Base-by-base conservation (phyloP, 2,113 vertebrate species). In the Colaptes auratus region DNA sequence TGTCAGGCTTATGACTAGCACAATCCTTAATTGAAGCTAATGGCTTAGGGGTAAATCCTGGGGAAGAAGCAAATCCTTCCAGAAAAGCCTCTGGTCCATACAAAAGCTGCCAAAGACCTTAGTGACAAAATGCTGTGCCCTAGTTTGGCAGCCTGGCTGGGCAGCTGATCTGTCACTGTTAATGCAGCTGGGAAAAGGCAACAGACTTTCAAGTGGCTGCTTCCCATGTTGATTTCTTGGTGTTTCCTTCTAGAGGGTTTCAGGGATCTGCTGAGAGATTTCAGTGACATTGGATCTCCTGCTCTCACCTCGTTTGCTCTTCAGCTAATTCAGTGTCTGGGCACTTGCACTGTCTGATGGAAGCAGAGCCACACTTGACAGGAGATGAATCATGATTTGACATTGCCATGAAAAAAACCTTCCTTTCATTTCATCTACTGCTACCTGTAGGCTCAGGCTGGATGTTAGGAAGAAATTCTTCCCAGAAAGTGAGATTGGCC, bases 1-100 rank as follows among this genome's bases (percentile, higher is more conserved):
- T 84, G 50, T 18, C 8, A 14, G 28, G 58, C 33, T 92, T 72
- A 60, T 2, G 6, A 89, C 67, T 46, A 78, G 36, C 44, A 20
- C 35, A 81, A 74, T 56, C 78, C 65, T 81, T 92, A 90, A 95
- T 75, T 95, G 65, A 93, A 93, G 58, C 63, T 82, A 93, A 75
- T 50, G 77, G 70, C 80, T 71, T 71, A 39, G n/a, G 59, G n/a
- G 31, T 53, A 95, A 95, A 86, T 84, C 89, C 81, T 84, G 39
- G 21, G 12, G 65, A 81, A 88, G 86, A 74, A 78, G 31, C 28
- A 89, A 93, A 95, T 84, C 89, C 84, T 89, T 64, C 53, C 65
- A n/a, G 63, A 89, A 76, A 85, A 74, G 6, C 6, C 66, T 75
- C 44, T 91, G 78, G 50, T 91, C 12, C 59, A 35, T 13, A 53